Percentiles rank a stretch among this genome's conserved stretches.
phyloP scores from a whole-genome alignment of 2,113 vertebrate species.

The Salvator merianae region DNA sequence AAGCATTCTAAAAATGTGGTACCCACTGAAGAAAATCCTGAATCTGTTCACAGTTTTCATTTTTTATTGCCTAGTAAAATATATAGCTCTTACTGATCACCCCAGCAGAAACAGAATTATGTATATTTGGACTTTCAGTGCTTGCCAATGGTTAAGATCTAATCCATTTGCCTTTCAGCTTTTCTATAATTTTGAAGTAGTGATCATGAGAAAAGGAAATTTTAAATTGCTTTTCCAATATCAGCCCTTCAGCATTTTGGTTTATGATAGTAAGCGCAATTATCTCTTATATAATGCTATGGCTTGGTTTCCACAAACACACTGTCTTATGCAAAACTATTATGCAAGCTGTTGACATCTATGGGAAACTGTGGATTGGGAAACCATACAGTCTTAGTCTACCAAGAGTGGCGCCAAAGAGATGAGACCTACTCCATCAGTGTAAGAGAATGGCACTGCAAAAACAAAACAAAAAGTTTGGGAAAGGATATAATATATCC shows the following conservation, averaged over 20 bases:
- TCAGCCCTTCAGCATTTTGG: background rate
- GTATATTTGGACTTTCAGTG: background rate
- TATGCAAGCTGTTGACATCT: too few relatives aligned
- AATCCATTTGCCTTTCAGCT: background rate
- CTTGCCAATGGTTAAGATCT: background rate
- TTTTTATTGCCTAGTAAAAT: background rate
- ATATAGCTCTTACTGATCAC: background rate
- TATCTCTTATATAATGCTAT: too few relatives aligned
- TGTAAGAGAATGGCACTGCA: too few relatives aligned
- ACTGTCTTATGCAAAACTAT: too few relatives aligned
- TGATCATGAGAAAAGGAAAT: background rate
- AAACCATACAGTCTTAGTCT: too few relatives aligned
- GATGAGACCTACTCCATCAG: too few relatives aligned
- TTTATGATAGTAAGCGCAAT: background rate
- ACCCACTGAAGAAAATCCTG: constrained; percentile 25
- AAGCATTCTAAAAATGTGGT: constrained; percentile 4
- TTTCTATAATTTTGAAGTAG: background rate
- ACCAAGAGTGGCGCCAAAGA: too few relatives aligned
- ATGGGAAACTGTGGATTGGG: too few relatives aligned
- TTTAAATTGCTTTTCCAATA: background rate
- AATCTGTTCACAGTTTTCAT: background rate
- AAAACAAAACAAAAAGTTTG: too few relatives aligned
- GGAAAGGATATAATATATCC: too few relatives aligned
- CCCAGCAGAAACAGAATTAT: background rate
- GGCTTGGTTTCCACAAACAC: too few relatives aligned